phyloP scores from a whole-genome alignment of 2,888 invertebrate species.

The Melanostoma mellinum region DNA sequence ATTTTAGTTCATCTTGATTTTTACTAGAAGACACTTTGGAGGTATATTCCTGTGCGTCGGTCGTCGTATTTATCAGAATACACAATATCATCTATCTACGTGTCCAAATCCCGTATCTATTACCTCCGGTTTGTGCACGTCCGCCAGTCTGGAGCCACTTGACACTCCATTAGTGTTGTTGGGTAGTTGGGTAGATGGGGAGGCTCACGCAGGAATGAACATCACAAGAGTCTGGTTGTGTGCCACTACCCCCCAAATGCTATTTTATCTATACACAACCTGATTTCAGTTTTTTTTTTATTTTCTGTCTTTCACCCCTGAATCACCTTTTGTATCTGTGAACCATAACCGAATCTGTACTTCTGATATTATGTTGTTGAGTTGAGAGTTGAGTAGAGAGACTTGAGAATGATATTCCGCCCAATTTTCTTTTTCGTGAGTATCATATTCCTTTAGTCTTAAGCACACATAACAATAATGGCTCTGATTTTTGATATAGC shows the following conservation, averaged over 20 bases:
- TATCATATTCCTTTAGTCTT: constrained; percentile 63
- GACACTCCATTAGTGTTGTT: constrained; percentile 68
- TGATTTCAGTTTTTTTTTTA: constrained; percentile 40
- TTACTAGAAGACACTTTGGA: constrained; percentile 34
- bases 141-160: constrained; percentile 73
- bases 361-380: constrained; percentile 32
- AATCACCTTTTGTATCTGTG: constrained; percentile 65
- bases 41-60: constrained; percentile 11
- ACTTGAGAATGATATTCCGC: constrained; percentile 44
- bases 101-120: constrained; percentile 70
- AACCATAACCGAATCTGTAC: constrained; percentile 65
- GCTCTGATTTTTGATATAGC: constrained; percentile 50
- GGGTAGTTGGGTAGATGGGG: constrained; percentile 48
- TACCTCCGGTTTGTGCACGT: constrained; percentile 70
- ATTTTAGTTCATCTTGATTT: constrained; percentile 32
- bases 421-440: constrained; percentile 44
- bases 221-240: constrained; percentile 35
- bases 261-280: constrained; percentile 36
- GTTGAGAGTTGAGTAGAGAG: constrained; percentile 8
- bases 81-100: constrained; percentile 71
- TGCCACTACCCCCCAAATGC: constrained; percentile 8
- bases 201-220: constrained; percentile 71
- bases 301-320: constrained; percentile 36
- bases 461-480: constrained; percentile 57
- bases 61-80: constrained; percentile 40